Base-by-base conservation (phyloP, 2,797 vertebrate species). In the Scarus forsteni region DNA sequence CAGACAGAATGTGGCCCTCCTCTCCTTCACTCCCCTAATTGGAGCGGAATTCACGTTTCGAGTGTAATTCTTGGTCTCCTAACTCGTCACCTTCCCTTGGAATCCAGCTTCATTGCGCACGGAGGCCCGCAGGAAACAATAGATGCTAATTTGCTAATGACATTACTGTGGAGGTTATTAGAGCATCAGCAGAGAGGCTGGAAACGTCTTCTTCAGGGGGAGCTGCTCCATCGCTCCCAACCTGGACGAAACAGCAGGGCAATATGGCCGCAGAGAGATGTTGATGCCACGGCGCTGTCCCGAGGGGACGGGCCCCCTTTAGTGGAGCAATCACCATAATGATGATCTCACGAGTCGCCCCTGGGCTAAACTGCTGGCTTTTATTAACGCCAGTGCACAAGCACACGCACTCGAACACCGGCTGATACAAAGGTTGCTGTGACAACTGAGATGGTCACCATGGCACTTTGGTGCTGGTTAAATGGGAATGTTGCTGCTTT, bases 71-170 rank as follows among this genome's bases (percentile, higher is more conserved):
- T 7, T 85, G 75, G 84, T 62, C 67, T 77, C 55, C 52, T 65
- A 64, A 34, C 83, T 49, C 63, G 13, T 81, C 85, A 87, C 85
- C 87, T 90, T 88, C 79, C 69, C 84, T 83, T 78, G 67, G 77
- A 84, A 88, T 87, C 64, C 3, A 68, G 86, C 88, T 72, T 57
- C 79, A 46, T 76, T 82, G 77, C 79, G 60, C 84, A 70, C 70
- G 55, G 59, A 76, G 16, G 68, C 88, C 83, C 51, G 16, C 54
- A 86, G 84, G 86, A 86, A 77, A 85, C 82, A 77, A 81, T 81
- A 73, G 77, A 83, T 85, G 81, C 83, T 92, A 90, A 92, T 90
- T 90, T 88, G 85, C 79, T 89, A 91, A 90, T 89, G 89, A 90
- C 85, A 72, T 86, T 83, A 83, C 84, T 79, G 74, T 74, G 81